A percentile compares a stretch with the other conserved stretches of the same genome.
These are phyloP conservation scores for Lineus longissimus DNA, from an alignment of 1,140 invertebrate species.

Conservation along the genomic window DNA sequence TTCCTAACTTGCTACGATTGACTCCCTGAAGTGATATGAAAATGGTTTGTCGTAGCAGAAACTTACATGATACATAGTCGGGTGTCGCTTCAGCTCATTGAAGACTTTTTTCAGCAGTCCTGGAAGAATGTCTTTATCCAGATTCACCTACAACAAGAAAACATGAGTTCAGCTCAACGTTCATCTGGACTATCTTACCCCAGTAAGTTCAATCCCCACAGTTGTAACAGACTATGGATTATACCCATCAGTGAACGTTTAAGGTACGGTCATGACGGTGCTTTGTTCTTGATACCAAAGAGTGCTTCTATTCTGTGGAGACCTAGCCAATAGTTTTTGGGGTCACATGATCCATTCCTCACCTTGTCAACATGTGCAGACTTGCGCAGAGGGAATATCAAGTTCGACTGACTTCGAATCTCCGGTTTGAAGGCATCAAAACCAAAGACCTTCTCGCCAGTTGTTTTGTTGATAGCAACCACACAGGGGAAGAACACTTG, in stretches of 20 bases:
- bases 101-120: constrained; percentile 57
- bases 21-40: background rate
- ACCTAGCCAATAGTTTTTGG: too few relatives aligned
- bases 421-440: constrained; percentile 58
- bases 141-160: constrained; percentile 41
- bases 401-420: constrained; percentile 45
- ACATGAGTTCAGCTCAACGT: constrained; percentile 8
- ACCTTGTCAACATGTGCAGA: constrained; percentile 59
- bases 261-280: too few relatives aligned
- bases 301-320: too few relatives aligned
- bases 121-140: constrained; percentile 52
- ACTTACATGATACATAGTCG: constrained; percentile 51
- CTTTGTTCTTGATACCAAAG: too few relatives aligned
- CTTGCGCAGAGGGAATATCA: constrained; percentile 56
- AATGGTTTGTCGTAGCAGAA: too few relatives aligned
- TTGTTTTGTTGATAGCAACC: constrained; percentile 55
- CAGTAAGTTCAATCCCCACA: too few relatives aligned
- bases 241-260: too few relatives aligned
- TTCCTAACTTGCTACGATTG: background rate
- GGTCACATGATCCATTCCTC: constrained; percentile 16
- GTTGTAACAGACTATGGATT: too few relatives aligned
- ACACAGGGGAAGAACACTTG: constrained; percentile 62
- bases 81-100: constrained; percentile 52
- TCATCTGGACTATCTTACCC: too few relatives aligned
- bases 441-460: constrained; percentile 54